phyloP scores from a whole-genome alignment of 2,797 vertebrate species.

The Coluber constrictor region DNA sequence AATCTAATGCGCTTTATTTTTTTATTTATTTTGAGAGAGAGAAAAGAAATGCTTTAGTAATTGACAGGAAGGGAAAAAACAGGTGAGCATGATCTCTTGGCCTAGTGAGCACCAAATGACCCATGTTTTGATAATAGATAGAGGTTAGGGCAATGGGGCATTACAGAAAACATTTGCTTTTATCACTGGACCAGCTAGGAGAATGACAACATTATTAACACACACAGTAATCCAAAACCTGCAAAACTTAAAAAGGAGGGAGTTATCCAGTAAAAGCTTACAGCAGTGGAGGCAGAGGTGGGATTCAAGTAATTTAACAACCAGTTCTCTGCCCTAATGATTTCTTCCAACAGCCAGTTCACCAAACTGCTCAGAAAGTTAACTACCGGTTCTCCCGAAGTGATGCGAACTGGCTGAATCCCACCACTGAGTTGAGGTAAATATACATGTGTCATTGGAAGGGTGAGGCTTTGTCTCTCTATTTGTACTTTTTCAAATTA shows the following conservation, averaged over 20 bases:
- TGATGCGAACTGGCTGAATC: too few relatives aligned
- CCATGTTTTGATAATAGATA: constrained; percentile 16
- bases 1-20: constrained; percentile 21
- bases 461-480: too few relatives aligned
- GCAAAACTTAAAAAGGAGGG: not conserved
- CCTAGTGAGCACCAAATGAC: constrained; percentile 36
- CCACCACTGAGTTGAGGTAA: not conserved
- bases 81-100: constrained; percentile 21
- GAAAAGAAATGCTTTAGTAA: constrained; percentile 45
- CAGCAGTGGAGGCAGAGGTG: too few relatives aligned
- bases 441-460: too few relatives aligned
- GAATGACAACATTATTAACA: not conserved
- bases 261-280: not conserved
- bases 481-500: not conserved
- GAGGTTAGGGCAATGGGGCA: constrained; percentile 24
- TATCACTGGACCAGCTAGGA: not conserved
- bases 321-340: too few relatives aligned
- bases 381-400: too few relatives aligned
- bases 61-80: constrained; percentile 36
- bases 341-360: too few relatives aligned
- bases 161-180: constrained; percentile 19
- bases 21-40: constrained; percentile 20
- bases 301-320: too few relatives aligned
- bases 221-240: constrained; percentile 18
- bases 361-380: too few relatives aligned